A percentile compares a stretch with the other conserved stretches of the same genome.
These are phyloP conservation scores for Prionace glauca DNA, from an alignment of 2,797 vertebrate species.

Conservation along the genomic window DNA sequence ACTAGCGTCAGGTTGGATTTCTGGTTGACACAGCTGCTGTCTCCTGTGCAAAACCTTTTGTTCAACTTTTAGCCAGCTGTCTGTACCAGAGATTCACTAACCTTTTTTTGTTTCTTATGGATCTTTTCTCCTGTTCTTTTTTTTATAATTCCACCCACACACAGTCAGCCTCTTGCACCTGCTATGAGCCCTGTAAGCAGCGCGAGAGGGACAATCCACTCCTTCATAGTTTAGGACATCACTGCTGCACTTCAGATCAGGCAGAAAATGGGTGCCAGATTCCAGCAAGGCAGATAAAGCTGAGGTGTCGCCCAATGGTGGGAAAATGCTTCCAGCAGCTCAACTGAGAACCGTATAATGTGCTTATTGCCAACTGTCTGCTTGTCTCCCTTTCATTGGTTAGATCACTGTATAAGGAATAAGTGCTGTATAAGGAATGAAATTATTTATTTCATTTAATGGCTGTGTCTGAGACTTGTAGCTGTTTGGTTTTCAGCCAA, in stretches of 20 bases:
- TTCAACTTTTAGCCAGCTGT: constrained; percentile 35
- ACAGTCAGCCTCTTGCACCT: not conserved
- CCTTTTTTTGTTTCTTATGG: not conserved
- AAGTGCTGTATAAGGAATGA: no score
- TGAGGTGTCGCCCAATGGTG: not conserved
- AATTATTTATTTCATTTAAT: not conserved
- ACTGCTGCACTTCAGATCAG: not conserved
- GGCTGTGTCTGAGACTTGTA: not conserved
- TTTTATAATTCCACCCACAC: not conserved
- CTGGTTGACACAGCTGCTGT: constrained; percentile 28
- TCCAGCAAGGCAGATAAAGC: constrained; percentile 17
- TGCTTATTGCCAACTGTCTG: not conserved
- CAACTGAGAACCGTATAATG: not conserved
- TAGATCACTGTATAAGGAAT: not conserved
- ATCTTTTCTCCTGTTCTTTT: constrained; percentile 9
- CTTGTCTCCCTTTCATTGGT: not conserved
- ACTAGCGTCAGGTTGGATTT: not conserved
- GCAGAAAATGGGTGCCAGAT: constrained; percentile 20
- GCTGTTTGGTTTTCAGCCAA: not conserved
- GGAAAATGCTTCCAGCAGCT: not conserved
- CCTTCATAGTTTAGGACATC: not conserved
- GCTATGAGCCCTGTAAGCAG: not conserved
- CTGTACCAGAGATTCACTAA: not conserved
- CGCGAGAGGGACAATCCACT: not conserved
- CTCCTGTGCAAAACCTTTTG: not conserved